Conservation (phyloP, 2,113 vertebrate genomes). For the Albula goreensis region DNA sequence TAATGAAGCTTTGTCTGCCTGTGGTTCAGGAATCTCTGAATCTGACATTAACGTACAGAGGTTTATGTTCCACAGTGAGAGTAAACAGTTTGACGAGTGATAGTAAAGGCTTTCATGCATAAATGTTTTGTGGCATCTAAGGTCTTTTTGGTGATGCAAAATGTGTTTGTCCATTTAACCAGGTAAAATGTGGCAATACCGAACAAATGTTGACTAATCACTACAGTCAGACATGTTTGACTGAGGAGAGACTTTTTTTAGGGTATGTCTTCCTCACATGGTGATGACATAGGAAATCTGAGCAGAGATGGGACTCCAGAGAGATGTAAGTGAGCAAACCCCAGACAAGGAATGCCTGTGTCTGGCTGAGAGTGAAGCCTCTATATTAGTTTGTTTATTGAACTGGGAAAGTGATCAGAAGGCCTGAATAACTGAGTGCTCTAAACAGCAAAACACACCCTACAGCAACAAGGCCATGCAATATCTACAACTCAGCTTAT, state of each 20-base stretch:
- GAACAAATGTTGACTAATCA: not conserved
- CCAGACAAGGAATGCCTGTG: constrained; percentile 13
- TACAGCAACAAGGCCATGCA: not conserved
- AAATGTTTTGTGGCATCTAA: not conserved
- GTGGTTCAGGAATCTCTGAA: not conserved
- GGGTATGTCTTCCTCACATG: not conserved
- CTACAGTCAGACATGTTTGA: not conserved
- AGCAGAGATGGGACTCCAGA: not conserved
- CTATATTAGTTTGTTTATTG: constrained; percentile 8
- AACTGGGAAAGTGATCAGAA: not conserved
- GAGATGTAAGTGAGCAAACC: not conserved
- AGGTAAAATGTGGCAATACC: not conserved
- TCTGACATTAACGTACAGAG: constrained; percentile 1
- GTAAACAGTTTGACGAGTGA: not conserved
- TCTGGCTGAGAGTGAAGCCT: not conserved
- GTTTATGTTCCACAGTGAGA: not conserved
- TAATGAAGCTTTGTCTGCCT: not conserved
- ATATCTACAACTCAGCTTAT: not conserved
- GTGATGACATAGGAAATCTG: not conserved
- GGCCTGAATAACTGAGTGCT: not conserved
- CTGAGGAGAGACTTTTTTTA: not conserved
- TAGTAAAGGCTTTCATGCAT: not conserved
- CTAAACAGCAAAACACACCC: not conserved
- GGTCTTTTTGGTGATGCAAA: not conserved
- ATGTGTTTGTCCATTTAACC: not conserved